Percentiles rank a stretch among this genome's conserved stretches.
phyloP scores from a whole-genome alignment of 1,140 invertebrate genomes.

The Vanessa tameamea region DNA sequence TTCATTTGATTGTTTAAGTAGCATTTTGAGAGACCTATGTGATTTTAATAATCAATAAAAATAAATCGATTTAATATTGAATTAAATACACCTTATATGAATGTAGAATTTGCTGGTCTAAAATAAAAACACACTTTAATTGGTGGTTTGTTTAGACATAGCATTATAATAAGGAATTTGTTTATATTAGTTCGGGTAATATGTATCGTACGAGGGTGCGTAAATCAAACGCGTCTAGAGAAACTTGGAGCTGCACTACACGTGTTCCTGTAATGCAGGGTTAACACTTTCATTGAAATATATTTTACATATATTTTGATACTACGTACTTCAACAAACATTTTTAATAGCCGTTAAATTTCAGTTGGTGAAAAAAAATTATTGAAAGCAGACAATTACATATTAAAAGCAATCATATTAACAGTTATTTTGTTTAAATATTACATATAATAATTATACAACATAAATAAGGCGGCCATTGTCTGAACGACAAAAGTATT shows the following conservation, averaged over 20 bases:
- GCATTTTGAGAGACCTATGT: neutral
- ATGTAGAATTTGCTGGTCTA: slow-evolving; percentile 13
- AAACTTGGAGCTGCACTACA: slow-evolving; percentile 48
- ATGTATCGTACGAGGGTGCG: slow-evolving; percentile 57
- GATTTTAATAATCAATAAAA: neutral
- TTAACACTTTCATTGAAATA: slow-evolving; percentile 30
- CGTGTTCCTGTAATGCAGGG: slow-evolving; percentile 53
- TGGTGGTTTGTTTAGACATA: slow-evolving; percentile 33
- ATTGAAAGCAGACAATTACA: too few relatives aligned
- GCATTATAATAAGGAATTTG: slow-evolving; percentile 51
- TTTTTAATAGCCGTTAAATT: too few relatives aligned
- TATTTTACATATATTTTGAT: neutral
- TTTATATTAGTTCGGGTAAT: slow-evolving; percentile 61
- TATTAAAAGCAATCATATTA: too few relatives aligned
- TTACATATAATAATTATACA: too few relatives aligned
- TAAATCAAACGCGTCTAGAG: slow-evolving; percentile 67
- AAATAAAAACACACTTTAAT: slow-evolving; percentile 28
- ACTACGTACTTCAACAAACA: neutral
- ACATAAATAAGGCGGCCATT: too few relatives aligned
- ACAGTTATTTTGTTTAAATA: too few relatives aligned
- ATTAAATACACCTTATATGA: neutral
- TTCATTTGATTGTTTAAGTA: slow-evolving; percentile 13
- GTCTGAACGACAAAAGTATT: too few relatives aligned
- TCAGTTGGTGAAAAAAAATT: too few relatives aligned
- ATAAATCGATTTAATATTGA: too few relatives aligned